Conservation (phyloP, 2,113 vertebrate genomes). For the Illadopsis cleaveri region DNA sequence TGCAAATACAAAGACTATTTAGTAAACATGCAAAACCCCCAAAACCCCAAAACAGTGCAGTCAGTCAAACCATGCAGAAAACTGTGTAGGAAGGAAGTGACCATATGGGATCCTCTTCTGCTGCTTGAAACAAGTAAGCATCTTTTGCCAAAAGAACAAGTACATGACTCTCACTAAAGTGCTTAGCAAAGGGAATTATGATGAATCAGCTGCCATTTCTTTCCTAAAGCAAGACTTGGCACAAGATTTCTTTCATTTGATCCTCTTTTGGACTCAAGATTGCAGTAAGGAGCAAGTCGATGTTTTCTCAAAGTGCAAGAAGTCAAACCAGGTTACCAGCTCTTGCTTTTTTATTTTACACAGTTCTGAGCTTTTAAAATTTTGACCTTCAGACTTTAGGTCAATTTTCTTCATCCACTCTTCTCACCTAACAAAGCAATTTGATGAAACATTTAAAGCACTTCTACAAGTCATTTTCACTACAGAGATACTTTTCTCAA, state of each 20-base stretch:
- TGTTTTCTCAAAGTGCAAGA: neutral
- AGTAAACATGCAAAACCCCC: neutral
- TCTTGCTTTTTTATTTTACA: neutral
- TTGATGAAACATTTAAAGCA: neutral
- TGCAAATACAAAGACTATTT: neutral
- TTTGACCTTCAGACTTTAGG: neutral
- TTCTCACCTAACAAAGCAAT: neutral
- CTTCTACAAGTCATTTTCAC: neutral
- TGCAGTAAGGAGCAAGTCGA: neutral
- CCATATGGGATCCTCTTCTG: neutral
- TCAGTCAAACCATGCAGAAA: conserved; percentile 7
- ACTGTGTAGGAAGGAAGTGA: neutral
- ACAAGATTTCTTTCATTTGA: neutral
- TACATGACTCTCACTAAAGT: neutral
- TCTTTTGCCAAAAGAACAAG: neutral
- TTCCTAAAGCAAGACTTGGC: neutral
- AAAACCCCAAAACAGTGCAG: neutral
- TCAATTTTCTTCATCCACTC: neutral
- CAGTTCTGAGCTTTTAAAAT: neutral
- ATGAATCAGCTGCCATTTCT: neutral
- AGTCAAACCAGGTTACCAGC: neutral
- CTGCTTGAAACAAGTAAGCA: neutral
- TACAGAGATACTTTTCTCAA: neutral
- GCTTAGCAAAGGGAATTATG: neutral
- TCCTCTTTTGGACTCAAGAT: neutral